Percentiles rank a stretch among this genome's conserved stretches.
phyloP scores from a whole-genome alignment of 2,888 invertebrate species.

The Lycocerus yunnanus region DNA sequence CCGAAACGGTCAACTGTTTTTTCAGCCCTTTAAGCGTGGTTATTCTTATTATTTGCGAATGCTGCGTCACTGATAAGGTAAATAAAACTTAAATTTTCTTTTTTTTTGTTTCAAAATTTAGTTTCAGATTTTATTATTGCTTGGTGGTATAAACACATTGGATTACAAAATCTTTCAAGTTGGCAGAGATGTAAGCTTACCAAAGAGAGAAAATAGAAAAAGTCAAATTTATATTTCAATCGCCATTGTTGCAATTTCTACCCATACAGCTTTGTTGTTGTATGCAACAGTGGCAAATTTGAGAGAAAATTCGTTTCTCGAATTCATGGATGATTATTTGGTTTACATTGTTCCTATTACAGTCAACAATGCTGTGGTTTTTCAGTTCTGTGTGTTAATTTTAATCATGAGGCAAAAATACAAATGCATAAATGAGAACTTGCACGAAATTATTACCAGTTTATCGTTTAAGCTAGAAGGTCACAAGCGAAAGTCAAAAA shows the following conservation, averaged over 20 bases:
- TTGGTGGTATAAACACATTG: neutral
- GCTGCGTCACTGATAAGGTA: neutral
- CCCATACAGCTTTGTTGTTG: neutral
- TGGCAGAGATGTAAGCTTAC: neutral
- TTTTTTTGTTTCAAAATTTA: neutral
- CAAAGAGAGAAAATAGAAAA: too few species aligned
- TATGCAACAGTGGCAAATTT: neutral
- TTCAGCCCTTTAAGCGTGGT: neutral
- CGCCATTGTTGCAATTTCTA: neutral
- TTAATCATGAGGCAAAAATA: neutral
- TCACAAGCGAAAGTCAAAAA: neutral
- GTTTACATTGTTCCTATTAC: neutral
- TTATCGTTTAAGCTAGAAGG: neutral
- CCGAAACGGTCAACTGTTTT: neutral
- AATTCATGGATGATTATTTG: neutral
- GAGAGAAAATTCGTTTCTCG: neutral
- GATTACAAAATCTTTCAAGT: neutral
- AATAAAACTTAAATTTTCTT: neutral
- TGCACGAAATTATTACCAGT: neutral
- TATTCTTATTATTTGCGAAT: neutral
- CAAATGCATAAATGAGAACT: neutral
- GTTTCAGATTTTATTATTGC: neutral
- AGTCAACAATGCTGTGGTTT: neutral
- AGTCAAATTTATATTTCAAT: neutral
- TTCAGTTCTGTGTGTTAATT: neutral